A percentile compares a stretch with the other conserved stretches of the same genome.
These are phyloP conservation scores for Chaitophorus viminalis DNA, from an alignment of 2,888 invertebrate species.

Conservation along the genomic window DNA sequence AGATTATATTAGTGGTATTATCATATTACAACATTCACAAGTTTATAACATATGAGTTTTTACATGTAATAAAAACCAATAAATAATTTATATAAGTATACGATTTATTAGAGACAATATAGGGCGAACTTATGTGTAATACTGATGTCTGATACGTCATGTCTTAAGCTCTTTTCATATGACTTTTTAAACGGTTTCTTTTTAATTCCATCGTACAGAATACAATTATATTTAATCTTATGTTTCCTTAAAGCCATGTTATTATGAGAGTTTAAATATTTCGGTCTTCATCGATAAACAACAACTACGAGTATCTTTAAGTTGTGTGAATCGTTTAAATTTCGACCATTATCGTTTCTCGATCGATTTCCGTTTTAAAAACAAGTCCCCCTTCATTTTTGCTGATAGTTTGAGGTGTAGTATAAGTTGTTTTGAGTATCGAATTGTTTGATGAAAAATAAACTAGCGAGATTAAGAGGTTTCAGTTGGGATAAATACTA, in stretches of 20 bases:
- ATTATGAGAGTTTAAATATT: background rate
- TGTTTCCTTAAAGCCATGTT: constrained; percentile 20
- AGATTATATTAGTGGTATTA: too few species aligned
- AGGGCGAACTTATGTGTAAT: too few species aligned
- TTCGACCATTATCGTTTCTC: constrained; percentile 32
- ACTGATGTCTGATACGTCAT: background rate
- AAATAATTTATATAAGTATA: too few species aligned
- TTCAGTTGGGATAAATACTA: constrained; percentile 40
- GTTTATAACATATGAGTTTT: too few species aligned
- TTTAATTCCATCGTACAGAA: constrained; percentile 18
- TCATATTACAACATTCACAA: too few species aligned
- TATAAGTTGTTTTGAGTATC: constrained; percentile 26
- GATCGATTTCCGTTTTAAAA: constrained; percentile 45
- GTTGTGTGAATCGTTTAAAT: constrained; percentile 34
- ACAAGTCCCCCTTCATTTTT: constrained; percentile 29
- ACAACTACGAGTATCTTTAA: background rate
- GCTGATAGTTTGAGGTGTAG: constrained; percentile 18
- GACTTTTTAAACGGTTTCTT: constrained; percentile 5
- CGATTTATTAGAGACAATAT: background rate
- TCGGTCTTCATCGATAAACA: constrained; percentile 11
- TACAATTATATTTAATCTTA: too few species aligned
- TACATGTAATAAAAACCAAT: too few species aligned
- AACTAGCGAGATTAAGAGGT: constrained; percentile 52
- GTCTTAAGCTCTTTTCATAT: background rate
- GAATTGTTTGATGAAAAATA: constrained; percentile 41